Evolutionary conservation across 2,113 vertebrate genomes (phyloP).

Genomic region (Herpailurus yagouaroundi): DNA sequence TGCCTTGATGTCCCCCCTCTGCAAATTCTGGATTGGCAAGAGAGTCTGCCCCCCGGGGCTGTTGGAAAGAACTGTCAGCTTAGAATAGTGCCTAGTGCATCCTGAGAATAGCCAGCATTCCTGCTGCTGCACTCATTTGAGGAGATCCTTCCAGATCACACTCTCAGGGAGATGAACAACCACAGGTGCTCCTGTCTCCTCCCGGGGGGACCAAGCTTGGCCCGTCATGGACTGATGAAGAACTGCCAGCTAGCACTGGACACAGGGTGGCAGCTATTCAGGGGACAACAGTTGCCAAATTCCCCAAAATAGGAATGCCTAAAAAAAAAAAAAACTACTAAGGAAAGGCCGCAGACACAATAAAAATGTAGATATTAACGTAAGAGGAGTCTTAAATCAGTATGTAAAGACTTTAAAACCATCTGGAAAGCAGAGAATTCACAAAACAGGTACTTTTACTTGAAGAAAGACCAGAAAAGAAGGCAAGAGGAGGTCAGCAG

Average conservation of each 20-base stretch:
- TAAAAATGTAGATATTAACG: neutral
- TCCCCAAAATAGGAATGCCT: neutral
- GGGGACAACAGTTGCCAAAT: neutral
- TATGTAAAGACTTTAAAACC: neutral
- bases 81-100: neutral
- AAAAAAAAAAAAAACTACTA: neutral
- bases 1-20: neutral
- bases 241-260: neutral
- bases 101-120: neutral
- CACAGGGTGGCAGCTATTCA: neutral
- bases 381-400: neutral
- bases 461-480: slow-evolving; percentile 31
- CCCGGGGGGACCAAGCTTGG: neutral
- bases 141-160: neutral
- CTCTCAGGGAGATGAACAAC: neutral
- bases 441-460: neutral
- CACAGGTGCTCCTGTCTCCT: neutral
- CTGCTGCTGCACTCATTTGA: neutral
- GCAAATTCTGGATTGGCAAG: neutral
- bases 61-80: neutral
- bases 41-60: neutral
- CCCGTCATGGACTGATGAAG: neutral
- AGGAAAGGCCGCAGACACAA: slow-evolving; percentile 2
- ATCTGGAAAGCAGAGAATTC: neutral
- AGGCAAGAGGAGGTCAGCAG: neutral